These are phyloP conservation scores for Dicranocentrus wangi DNA, from an alignment of 2,888 invertebrate species.

Conservation along the genomic window DNA sequence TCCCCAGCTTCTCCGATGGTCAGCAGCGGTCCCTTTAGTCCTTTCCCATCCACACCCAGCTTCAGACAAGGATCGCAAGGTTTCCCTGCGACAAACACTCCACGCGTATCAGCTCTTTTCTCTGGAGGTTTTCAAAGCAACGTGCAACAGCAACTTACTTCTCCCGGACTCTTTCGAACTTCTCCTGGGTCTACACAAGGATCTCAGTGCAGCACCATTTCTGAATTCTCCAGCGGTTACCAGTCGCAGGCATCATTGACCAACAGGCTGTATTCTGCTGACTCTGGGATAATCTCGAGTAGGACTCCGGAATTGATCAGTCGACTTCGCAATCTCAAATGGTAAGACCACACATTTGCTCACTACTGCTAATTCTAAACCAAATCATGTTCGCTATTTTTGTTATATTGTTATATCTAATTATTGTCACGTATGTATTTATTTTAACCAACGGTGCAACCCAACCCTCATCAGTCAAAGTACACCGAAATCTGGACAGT, in stretches of 20 bases:
- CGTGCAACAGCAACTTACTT: too few relatives aligned
- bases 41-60: background rate
- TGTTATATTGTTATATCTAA: too few relatives aligned
- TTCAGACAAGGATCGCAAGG: too few relatives aligned
- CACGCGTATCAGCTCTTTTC: background rate
- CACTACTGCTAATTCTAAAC: too few relatives aligned
- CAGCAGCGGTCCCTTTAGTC: background rate
- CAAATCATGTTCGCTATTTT: too few relatives aligned
- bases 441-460: background rate
- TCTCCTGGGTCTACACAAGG: background rate
- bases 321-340: constrained; percentile 47
- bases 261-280: too few relatives aligned
- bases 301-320: constrained; percentile 41
- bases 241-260: background rate
- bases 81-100: too few relatives aligned
- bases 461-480: too few relatives aligned
- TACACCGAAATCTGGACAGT: too few relatives aligned
- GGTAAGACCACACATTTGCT: constrained; percentile 12
- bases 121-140: background rate
- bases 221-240: too few relatives aligned
- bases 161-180: constrained; percentile 21
- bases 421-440: too few relatives aligned
- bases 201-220: constrained; percentile 7
- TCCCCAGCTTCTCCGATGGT: too few relatives aligned
- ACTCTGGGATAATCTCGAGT: background rate